These are phyloP conservation scores for Mormyrops attenuatus DNA, from an alignment of 2,797 vertebrate genomes.

Conservation along the genomic window DNA sequence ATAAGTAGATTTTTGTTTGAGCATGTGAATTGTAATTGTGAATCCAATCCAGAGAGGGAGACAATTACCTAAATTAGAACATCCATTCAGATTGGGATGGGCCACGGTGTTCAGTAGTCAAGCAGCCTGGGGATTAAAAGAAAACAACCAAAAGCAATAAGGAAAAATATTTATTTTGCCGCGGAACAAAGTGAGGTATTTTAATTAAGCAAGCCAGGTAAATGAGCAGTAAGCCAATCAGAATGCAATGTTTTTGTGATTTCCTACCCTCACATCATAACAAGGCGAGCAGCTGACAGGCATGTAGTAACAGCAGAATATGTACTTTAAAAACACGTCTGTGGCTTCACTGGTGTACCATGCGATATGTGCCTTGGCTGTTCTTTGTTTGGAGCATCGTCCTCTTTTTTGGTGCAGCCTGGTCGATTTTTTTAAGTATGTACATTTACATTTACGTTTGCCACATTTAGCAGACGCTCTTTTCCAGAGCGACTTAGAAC, in stretches of 20 bases:
- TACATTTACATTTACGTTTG: too few species aligned
- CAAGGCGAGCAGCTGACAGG: constrained; percentile 25
- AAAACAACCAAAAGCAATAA: background rate
- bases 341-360: background rate
- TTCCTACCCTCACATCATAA: background rate
- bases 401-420: background rate
- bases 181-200: background rate
- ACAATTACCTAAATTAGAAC: background rate
- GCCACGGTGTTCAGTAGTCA: background rate
- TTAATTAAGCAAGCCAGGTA: background rate
- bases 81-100: background rate
- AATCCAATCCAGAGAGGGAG: background rate
- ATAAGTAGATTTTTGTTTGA: background rate
- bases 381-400: background rate
- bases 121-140: background rate
- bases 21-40: background rate
- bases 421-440: background rate
- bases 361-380: background rate
- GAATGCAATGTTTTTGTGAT: background rate
- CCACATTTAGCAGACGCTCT: too few species aligned
- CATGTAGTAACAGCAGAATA: constrained; percentile 26
- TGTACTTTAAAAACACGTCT: background rate
- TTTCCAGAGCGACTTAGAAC: too few species aligned
- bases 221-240: background rate
- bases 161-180: background rate